Conservation (phyloP, 2,113 vertebrate genomes). For the Vulpes lagopus region DNA sequence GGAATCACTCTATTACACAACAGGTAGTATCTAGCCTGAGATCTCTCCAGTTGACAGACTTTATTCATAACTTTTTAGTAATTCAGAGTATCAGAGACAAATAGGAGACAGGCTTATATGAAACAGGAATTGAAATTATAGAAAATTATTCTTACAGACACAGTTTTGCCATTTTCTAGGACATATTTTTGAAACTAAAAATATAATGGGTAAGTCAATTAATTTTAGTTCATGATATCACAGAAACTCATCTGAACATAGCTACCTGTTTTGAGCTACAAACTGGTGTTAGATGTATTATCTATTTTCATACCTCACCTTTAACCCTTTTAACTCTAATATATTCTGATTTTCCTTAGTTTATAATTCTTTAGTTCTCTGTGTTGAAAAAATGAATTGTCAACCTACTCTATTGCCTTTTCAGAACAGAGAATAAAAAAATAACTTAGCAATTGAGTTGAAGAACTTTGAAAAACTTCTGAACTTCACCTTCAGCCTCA, state of each 20-base stretch:
- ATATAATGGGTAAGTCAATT: neutral
- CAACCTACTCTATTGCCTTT: neutral
- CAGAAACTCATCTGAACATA: neutral
- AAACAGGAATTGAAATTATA: neutral
- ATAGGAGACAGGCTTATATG: neutral
- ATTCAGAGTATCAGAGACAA: slow-evolving; percentile 22
- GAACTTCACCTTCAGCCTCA: neutral
- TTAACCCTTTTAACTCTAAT: neutral
- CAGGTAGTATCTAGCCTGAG: neutral
- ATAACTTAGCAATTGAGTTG: slow-evolving; percentile 7
- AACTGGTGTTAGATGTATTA: neutral
- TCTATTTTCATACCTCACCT: neutral
- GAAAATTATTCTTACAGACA: neutral
- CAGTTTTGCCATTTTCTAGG: neutral
- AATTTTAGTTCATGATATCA: neutral
- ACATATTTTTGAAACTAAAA: slow-evolving; percentile 53
- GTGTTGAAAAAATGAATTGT: neutral
- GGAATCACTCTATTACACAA: neutral
- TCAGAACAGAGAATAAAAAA: neutral
- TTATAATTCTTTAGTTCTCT: slow-evolving; percentile 20
- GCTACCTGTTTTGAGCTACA: neutral
- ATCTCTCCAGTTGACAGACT: neutral
- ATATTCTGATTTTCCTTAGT: neutral
- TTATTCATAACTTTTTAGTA: neutral
- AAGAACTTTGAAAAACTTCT: slow-evolving; percentile 3